These are phyloP conservation scores for Barnardius zonarius DNA, from an alignment of 2,113 vertebrate genomes.

Conservation along the genomic window DNA sequence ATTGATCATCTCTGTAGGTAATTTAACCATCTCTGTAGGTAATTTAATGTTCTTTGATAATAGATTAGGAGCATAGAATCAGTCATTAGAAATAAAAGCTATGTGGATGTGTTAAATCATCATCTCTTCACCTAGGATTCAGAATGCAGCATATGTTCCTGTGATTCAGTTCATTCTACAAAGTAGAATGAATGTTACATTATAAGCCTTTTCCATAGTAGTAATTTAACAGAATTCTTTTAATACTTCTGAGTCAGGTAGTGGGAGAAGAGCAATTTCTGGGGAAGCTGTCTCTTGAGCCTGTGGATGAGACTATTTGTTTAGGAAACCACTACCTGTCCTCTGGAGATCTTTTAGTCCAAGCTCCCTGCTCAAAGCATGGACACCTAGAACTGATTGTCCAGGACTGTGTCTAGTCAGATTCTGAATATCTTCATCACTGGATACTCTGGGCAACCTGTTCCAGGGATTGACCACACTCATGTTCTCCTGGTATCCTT, in stretches of 20 bases:
- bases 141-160: neutral
- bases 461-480: neutral
- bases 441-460: neutral
- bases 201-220: neutral
- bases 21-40: neutral
- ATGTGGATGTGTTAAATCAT: neutral
- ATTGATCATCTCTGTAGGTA: neutral
- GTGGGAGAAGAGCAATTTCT: neutral
- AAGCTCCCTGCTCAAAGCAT: neutral
- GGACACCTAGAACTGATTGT: neutral
- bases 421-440: neutral
- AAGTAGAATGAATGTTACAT: neutral
- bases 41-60: neutral
- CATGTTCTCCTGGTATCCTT: neutral
- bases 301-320: neutral
- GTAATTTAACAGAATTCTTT: neutral
- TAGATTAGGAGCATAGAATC: neutral
- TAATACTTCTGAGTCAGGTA: neutral
- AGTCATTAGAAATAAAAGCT: neutral
- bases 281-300: neutral
- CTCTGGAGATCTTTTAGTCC: neutral
- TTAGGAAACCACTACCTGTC: neutral
- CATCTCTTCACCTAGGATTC: neutral
- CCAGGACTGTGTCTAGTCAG: too few species aligned
- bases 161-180: neutral